phyloP scores from a whole-genome alignment of 2,888 invertebrate species.

The Lycophotia porphyrea region DNA sequence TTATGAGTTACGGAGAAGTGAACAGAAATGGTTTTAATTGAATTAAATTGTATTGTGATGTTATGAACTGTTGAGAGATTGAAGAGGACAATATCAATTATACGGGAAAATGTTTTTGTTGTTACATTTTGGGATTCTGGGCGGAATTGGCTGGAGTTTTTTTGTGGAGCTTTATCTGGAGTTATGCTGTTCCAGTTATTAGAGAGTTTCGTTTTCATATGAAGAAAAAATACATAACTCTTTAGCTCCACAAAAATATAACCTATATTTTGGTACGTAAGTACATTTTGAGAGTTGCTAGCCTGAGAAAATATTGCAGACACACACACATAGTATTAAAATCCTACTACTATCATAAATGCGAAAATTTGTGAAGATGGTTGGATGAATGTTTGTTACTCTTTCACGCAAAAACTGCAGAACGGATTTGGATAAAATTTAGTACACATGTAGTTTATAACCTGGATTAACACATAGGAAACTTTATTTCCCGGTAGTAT shows the following conservation, averaged over 20 bases:
- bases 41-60: constrained; percentile 61
- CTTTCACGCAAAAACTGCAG: too few relatives aligned
- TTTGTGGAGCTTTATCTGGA: neutral
- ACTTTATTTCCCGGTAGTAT: too few relatives aligned
- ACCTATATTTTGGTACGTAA: neutral
- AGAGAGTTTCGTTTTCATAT: neutral
- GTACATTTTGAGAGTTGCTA: neutral
- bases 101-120: constrained; percentile 45
- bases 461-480: too few relatives aligned
- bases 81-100: constrained; percentile 50
- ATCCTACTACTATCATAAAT: too few relatives aligned
- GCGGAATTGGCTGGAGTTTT: neutral
- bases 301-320: rapidly evolving
- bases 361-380: too few relatives aligned
- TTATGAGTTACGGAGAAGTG: constrained; percentile 61
- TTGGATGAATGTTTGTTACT: too few relatives aligned
- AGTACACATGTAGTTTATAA: too few relatives aligned
- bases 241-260: too few relatives aligned
- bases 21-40: constrained; percentile 62
- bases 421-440: too few relatives aligned
- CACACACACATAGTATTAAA: too few relatives aligned
- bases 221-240: neutral
- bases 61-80: constrained; percentile 38
- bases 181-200: constrained; percentile 1
- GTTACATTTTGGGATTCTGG: neutral